Conservation (phyloP, 2,113 vertebrate genomes). For the Suricata suricatta region DNA sequence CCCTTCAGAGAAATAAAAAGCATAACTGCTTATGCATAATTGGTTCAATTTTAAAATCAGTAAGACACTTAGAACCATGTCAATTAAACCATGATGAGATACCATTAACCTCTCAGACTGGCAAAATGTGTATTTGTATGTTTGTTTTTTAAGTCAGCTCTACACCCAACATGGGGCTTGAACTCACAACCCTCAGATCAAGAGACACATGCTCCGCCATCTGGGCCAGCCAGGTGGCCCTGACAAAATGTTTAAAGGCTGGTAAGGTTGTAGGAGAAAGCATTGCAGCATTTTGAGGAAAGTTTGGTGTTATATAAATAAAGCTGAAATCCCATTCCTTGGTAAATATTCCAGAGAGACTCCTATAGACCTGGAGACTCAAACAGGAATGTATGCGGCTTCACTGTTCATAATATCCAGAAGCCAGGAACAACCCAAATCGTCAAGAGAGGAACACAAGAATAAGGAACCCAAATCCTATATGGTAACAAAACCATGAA, state of each 20-base stretch:
- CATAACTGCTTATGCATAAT: neutral
- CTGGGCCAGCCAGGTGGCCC: neutral
- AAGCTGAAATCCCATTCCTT: neutral
- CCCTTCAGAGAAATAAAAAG: neutral
- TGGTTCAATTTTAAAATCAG: neutral
- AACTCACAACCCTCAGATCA: neutral
- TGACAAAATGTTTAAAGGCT: neutral
- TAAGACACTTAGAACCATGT: neutral
- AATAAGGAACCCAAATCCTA: neutral
- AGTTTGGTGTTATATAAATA: neutral
- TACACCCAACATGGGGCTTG: neutral
- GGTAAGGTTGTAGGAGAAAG: neutral
- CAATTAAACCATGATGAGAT: neutral
- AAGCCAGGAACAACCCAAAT: neutral
- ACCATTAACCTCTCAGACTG: neutral
- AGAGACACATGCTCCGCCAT: neutral
- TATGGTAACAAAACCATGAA: neutral
- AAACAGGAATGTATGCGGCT: neutral
- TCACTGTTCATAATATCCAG: neutral
- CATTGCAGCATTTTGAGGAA: neutral
- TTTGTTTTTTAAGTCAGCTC: neutral
- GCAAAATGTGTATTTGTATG: neutral
- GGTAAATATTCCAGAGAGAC: neutral
- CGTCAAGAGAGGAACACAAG: neutral
- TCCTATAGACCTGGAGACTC: neutral